Evolutionary conservation across 2,797 vertebrate genomes (phyloP).

Genomic region (Allobates femoralis): DNA sequence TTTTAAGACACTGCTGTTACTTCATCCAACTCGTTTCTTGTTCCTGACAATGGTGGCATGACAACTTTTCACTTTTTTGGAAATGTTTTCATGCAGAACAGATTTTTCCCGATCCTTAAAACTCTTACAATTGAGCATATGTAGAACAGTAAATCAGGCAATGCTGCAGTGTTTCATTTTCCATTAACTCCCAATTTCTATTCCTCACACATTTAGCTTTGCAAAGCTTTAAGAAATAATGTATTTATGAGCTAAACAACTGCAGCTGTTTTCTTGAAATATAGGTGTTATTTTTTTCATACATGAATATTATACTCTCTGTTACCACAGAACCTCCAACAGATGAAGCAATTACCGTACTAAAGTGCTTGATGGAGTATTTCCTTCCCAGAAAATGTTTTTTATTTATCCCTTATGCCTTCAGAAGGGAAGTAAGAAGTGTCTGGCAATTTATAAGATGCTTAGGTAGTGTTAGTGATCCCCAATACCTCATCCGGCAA

Average conservation of each 20-base stretch:
- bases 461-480: not conserved
- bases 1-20: no score
- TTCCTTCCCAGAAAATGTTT: constrained; percentile 9
- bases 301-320: constrained; percentile 26
- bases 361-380: constrained; percentile 46
- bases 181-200: constrained; percentile 15
- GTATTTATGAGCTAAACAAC: constrained; percentile 2
- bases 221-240: constrained; percentile 4
- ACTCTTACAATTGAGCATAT: not conserved
- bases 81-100: not conserved
- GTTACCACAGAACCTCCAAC: constrained; percentile 13
- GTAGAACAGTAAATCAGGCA: not conserved
- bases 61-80: no score
- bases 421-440: constrained; percentile 27
- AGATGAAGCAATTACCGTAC: constrained; percentile 37
- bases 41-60: no score
- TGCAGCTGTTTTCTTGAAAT: constrained; percentile 28
- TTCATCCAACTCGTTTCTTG: no score
- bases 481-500: not conserved
- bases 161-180: not conserved
- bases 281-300: constrained; percentile 42
- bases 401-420: constrained; percentile 35
- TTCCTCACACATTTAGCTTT: not conserved
- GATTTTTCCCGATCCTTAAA: not conserved
- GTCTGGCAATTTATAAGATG: constrained; percentile 12